Evolutionary conservation across 1,140 invertebrate genomes (phyloP), one percentile per base, ranked within the genome.

Genomic region (Aradophagus sp.): DNA sequence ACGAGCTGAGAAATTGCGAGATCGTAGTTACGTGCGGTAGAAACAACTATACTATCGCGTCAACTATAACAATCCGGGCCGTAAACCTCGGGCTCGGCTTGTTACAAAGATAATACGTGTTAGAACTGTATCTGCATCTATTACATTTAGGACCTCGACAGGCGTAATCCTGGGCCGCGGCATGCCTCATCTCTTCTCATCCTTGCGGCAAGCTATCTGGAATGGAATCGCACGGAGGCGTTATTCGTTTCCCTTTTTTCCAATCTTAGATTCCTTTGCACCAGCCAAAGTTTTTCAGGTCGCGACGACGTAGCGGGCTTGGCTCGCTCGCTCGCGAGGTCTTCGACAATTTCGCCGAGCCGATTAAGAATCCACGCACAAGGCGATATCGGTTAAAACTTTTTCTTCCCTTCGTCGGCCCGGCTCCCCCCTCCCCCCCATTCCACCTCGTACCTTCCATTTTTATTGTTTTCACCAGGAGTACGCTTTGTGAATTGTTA

Each of bases 71-170:
- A 77, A 73, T 76, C 73, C 71, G 50, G 50, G 59, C 68, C 73
- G 77, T 80, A 80, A 73, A 73, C 63, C 65, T 63, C 45, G 42
- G 26, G 36, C 52, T 68, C 58, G 42, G 52, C 63, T 53, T 63
- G 65, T 79, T 80, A 79, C 78, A 53, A 76, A 77, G 78, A 80
- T 80, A 83, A 83, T 82, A 76, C 78, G 80, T 79, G 66, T 67
- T 41, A 44, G 52, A 70, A 67, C 53, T 76, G 67, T 77, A 79
- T 80, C 80, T 74, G 68, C 80, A 75, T 80, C 75, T 78, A 79
- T 80, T 82, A 78, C 75, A 65, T 78, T 82, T 74, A 75, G 78
- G 79, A 79, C 80, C 75, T 74, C 79, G 52, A 56, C 66, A 71
- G 73, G 77, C 58, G 38, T 61, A 56, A 63, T 29, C 75, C 75